These are phyloP conservation scores for Pipistrellus pygmaeus DNA, from an alignment of 2,797 vertebrate species.

Conservation along the genomic window DNA sequence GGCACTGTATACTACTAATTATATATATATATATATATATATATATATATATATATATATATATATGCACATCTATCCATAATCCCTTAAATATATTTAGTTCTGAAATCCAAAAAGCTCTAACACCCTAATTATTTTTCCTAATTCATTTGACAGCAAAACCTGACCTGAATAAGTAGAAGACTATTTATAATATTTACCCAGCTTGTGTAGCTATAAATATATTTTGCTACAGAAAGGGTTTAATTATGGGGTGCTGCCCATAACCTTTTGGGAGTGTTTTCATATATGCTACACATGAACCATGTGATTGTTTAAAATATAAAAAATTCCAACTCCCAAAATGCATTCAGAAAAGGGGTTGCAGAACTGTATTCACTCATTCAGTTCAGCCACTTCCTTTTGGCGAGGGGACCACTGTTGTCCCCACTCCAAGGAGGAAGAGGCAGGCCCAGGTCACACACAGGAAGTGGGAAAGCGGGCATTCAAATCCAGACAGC, in stretches of 20 bases:
- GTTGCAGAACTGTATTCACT: background rate
- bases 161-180: background rate
- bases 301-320: background rate
- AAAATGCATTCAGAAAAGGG: background rate
- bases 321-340: background rate
- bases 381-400: background rate
- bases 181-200: slow-evolving; percentile 34
- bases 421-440: background rate
- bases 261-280: background rate
- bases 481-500: background rate
- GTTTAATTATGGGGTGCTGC: background rate
- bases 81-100: background rate
- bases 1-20: background rate
- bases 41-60: background rate
- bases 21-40: too few relatives aligned
- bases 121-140: background rate
- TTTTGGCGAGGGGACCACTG: too few relatives aligned
- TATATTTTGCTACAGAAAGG: slow-evolving; percentile 7
- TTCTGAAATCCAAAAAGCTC: background rate
- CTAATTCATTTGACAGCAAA: slow-evolving; percentile 41
- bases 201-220: background rate
- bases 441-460: background rate
- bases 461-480: too few relatives aligned
- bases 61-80: background rate
- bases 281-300: background rate